Evolutionary conservation across 2,797 vertebrate genomes (phyloP), one percentile per base, ranked within the genome.

Genomic region (Pyrocephalus nanus): DNA sequence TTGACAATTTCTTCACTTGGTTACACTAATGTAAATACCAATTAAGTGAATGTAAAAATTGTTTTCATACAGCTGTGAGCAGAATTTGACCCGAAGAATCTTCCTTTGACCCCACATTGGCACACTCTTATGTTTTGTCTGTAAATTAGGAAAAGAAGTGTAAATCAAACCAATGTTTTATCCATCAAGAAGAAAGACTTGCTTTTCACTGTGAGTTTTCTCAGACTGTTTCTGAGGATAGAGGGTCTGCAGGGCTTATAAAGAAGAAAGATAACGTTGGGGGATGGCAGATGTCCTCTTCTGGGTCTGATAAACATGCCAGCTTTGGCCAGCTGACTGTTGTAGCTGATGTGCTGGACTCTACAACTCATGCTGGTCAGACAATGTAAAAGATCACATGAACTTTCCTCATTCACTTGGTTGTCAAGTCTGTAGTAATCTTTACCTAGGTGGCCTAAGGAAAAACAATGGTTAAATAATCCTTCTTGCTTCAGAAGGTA

Each of bases 41-140:
- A 61, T 71, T 88, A 93, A 90, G 45, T 51, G 27, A 55, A 86
- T 58, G 65, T 79, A 66, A 45, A 64, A 69, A 60, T 83, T 77
- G n/a, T 92, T 92, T 94, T 84, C 48, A 15, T 80, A 77, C 25
- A 81, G 17, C 38, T 71, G 32, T 71, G 48, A 86, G 73, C 40
- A 75, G 73, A 94, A 93, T 88, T 80, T 88, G 79, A 86, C 76
- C 38, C 50, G 66, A 64, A 50, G 42, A 72, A 57, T 84, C 30
- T 43, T 62, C 58, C 61, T 47, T 40, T 80, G 32, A 30, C 60
- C 61, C 54, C 36, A 47, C n/a, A 16, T 40, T 89, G 82, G 25
- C 55, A 58, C 1, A 3, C 5, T 58, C 3, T 54, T 62, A 20
- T 55, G 54, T 70, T 92, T 93, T 87, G 30, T 43, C 84, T 90